Evolutionary conservation across 2,888 invertebrate species (phyloP), one percentile per base, ranked within the genome.

Genomic region (Agrilus cyanescens): DNA sequence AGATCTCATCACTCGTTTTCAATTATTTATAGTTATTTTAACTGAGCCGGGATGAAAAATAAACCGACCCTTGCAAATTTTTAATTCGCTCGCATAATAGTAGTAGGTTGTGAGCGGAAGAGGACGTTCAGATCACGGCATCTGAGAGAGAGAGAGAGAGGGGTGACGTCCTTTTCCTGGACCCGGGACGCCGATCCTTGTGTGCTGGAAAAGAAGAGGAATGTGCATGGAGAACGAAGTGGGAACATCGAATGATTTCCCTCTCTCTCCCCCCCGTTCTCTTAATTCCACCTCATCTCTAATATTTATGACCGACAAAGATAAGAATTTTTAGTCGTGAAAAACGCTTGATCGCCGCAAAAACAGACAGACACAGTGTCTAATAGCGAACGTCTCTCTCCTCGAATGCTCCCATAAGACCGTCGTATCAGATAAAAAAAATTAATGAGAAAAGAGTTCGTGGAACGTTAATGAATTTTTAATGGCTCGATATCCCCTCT

Each of bases 1-100:
- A 54, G 59, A 59, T 58, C 58, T 57, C 58, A 59, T 60, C 59
- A 57, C 56, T 53, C 57, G 59, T 57, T 59, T 59, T 62, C 60
- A 62, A 62, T 63, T 62, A 63, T 63, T 63, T 63, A 63, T 62
- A 61, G 62, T 61, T 62, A 58, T 60, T 60, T 58, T 57, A 59
- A 57, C 53, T 55, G 56, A 49, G 57, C 54, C 53, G 54, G 54
- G 57, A 60, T 57, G 60, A 58, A 58, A 58, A 60, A 61, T 58
- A 57, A 58, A 59, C 57, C 55, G 54, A 53, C 51, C 55, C 49
- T 54, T 53, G 53, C 57, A 57, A 58, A 57, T 57, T 57, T 57
- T 55, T 57, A 54, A 53, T 53, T 54, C 52, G 50, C 47, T 49
- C 29, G 36, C 15, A 20, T 25, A 31, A 29, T 14, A 37, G 16